phyloP scores from a whole-genome alignment of 1,140 invertebrate genomes.

The Ostrea edulis region DNA sequence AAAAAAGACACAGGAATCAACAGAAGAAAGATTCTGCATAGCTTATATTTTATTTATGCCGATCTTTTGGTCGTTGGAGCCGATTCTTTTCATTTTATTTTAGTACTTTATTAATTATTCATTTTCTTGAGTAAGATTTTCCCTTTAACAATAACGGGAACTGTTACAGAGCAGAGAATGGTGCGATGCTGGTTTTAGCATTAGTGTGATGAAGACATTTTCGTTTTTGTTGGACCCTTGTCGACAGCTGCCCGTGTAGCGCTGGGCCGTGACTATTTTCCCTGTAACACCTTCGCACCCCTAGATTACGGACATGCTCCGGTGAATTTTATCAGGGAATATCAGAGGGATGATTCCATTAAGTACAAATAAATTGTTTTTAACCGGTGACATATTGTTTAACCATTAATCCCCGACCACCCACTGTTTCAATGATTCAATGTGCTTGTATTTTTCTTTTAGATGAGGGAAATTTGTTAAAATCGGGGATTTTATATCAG shows the following conservation, averaged over 20 bases:
- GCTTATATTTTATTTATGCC: conserved; percentile 41
- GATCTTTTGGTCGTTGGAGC: conserved; percentile 10
- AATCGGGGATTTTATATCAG: too few species aligned
- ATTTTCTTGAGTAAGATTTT: conserved; percentile 33
- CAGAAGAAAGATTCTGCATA: conserved; percentile 26
- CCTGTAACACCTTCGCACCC: neutral
- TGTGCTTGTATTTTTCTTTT: neutral
- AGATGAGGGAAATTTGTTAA: neutral
- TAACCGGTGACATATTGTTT: neutral
- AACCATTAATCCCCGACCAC: conserved; percentile 2
- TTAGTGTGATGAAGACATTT: conserved; percentile 10
- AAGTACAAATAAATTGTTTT: neutral
- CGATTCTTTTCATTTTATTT: conserved; percentile 39
- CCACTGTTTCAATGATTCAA: neutral
- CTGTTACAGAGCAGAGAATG: neutral
- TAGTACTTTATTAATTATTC: conserved; percentile 33
- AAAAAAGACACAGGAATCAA: conserved; percentile 35
- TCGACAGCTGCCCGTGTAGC: neutral
- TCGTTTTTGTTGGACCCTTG: neutral
- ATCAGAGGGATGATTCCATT: neutral
- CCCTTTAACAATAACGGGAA: neutral
- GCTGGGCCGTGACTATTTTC: neutral
- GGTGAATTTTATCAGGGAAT: neutral
- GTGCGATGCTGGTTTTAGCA: neutral
- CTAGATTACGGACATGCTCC: neutral